Evolutionary conservation across 2,113 vertebrate species (phyloP), one percentile per base, ranked within the genome.

Genomic region (Nothoprocta perdicaria): DNA sequence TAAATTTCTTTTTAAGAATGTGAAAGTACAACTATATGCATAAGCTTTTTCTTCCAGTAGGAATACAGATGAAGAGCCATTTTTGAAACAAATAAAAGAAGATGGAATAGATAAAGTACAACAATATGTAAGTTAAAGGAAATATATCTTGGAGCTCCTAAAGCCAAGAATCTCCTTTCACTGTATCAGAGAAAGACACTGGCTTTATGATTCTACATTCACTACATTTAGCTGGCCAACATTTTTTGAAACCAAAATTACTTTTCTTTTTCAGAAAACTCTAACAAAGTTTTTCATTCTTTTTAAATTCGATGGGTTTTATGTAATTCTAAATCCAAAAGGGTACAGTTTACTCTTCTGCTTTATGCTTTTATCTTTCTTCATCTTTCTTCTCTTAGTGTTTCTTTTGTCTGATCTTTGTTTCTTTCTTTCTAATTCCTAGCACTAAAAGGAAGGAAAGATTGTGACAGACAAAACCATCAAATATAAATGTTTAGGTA

Each of bases 1-100:
- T 50, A 50, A 7, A 82, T 89, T 41, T 85, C 33, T 82, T 91
- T 94, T 89, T 87, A 74, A 87, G 45, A 77, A 80, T 55, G 41
- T 77, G 21, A 41, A 82, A 91, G 9, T 50, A 7, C 35, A 84
- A 53, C 66, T 87, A 23, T 85, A 50, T 58, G 41, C n/a, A 62
- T 89, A 87, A 77, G 67, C 9, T 91, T 89, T 80, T 80, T 91
- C 55, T 74, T 19, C 9, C 73, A 82, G 67, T 58, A 77, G 33
- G 16, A 40, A 52, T 67, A 38, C 41, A 87, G 55, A 85, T 77
- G 23, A 76, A 89, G 33, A 85, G 35, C 1, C 7, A 45, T 43
- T 17, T 81, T 94, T 79, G 55, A 92, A 84, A 79, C 7, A 85
- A 91, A 79, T 45, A 62, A 66, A 83, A 67, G 6, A 6, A 93